Evolutionary conservation across 2,113 vertebrate genomes (phyloP).

Genomic region (Brachypteracias leptosomus): DNA sequence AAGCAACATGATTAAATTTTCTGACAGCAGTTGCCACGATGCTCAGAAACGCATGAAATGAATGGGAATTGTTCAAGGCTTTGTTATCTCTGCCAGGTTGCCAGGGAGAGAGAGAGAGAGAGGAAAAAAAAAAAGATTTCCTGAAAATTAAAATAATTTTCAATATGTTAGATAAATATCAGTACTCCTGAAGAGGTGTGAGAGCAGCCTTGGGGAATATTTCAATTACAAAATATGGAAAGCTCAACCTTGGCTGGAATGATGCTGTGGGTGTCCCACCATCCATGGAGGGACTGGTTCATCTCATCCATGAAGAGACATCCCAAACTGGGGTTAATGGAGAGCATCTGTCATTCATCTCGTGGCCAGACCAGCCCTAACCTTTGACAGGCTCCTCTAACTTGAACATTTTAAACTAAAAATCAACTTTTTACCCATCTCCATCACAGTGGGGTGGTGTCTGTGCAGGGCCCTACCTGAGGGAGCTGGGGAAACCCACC

Average conservation of each 20-base stretch:
- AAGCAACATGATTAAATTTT: background rate
- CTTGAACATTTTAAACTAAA: background rate
- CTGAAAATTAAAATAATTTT: slow-evolving; percentile 41
- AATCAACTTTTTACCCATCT: background rate
- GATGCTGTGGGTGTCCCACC: background rate
- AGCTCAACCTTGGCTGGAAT: background rate
- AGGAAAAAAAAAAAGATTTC: background rate
- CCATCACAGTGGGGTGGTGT: no score
- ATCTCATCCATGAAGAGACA: background rate
- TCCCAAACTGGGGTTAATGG: background rate
- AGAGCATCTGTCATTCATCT: background rate
- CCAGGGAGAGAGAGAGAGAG: background rate
- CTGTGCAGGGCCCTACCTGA: fast-evolving
- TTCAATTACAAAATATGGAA: background rate
- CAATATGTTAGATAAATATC: slow-evolving; percentile 51
- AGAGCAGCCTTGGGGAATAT: background rate
- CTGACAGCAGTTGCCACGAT: background rate
- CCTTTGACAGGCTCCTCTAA: background rate
- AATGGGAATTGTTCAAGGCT: slow-evolving; percentile 6
- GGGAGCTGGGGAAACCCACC: background rate
- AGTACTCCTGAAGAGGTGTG: background rate
- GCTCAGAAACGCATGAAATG: slow-evolving; percentile 46
- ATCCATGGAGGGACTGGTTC: fast-evolving
- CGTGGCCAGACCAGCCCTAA: no score
- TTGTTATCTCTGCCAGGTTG: slow-evolving; percentile 23